A percentile compares a stretch with the other conserved stretches of the same genome.
These are phyloP conservation scores for Magallana ariakensis DNA, from an alignment of 1,140 invertebrate species.

Conservation along the genomic window DNA sequence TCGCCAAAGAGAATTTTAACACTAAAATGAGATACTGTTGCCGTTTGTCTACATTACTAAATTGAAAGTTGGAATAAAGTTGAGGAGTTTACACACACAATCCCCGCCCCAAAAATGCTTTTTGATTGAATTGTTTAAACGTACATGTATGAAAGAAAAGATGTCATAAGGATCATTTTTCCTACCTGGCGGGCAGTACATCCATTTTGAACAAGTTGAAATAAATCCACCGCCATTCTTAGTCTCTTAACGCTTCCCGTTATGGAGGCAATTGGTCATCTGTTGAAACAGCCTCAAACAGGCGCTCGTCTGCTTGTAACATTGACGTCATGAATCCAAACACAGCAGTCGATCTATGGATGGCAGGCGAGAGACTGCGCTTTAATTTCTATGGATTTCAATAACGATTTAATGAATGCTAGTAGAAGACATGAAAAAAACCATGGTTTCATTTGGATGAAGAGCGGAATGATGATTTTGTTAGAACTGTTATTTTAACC, in stretches of 20 bases:
- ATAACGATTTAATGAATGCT: neutral
- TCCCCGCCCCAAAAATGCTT: too few species aligned
- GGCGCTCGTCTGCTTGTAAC: neutral
- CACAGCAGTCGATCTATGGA: neutral
- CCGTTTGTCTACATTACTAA: too few species aligned
- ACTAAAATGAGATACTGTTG: too few species aligned
- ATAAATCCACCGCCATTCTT: conserved; percentile 20
- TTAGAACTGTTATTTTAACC: too few species aligned
- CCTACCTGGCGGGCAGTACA: conserved; percentile 19
- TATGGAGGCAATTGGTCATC: neutral
- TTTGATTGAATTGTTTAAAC: too few species aligned
- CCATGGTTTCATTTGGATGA: neutral
- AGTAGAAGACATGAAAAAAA: neutral
- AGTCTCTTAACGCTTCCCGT: neutral
- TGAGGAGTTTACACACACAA: too few species aligned
- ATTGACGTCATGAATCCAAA: conserved; percentile 24
- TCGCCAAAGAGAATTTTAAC: too few species aligned
- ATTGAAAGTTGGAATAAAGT: too few species aligned
- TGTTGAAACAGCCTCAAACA: neutral
- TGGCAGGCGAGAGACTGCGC: neutral
- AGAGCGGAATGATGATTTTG: too few species aligned
- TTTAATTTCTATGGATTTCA: conserved; percentile 4
- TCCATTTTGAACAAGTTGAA: conserved; percentile 26
- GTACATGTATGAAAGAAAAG: too few species aligned
- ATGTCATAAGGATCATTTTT: neutral